Base-by-base conservation (phyloP, 2,797 vertebrate genomes). In the Heliangelus exortis region DNA sequence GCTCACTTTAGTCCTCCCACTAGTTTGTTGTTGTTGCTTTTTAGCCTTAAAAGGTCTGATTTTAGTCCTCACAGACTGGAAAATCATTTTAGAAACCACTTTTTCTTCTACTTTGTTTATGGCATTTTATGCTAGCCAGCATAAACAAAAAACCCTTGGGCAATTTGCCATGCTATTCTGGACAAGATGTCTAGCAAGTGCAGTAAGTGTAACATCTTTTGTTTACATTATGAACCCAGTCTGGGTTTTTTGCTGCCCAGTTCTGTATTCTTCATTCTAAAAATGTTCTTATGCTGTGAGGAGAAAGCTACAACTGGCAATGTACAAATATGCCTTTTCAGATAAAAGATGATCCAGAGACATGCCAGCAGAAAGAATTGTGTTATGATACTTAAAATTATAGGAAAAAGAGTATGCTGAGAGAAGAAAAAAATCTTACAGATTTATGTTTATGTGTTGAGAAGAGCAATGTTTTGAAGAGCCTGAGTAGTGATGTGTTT, bases 151-250 rank as follows among this genome's bases (percentile, higher is more conserved):
- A 62, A 87, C 66, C 39, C 55, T 72, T 3, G 4, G 90, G 90
- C 75, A 92, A 58, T 61, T 85, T 87, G 87, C 93, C 90, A 85
- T 89, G 61, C 54, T 61, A 2, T 91, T 84, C 73, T 78, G 78
- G 90, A 77, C 78, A 89, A 82, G 90, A 74, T 92, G 63, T 82
- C 78, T 92, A 90, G 65, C n/a, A 89, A 94, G 72, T 74, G 43
- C 28, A 72, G 7, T 93, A 58, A 95, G 33, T 85, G 58, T 48
- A 85, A 77, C 59, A 61, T 57, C 61, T 89, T 74, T 77, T 87
- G 59, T 86, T 92, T 92, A 74, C 39, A 6, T 43, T 76, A 31
- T 84, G 33, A 81, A 43, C 45, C 39, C 55, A 74, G 21, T 81
- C 66, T 25, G 48, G 43, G 3, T 0, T 87, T 81, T 75, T 88